phyloP scores from a whole-genome alignment of 2,797 vertebrate genomes.

The Ataeniobius toweri region DNA sequence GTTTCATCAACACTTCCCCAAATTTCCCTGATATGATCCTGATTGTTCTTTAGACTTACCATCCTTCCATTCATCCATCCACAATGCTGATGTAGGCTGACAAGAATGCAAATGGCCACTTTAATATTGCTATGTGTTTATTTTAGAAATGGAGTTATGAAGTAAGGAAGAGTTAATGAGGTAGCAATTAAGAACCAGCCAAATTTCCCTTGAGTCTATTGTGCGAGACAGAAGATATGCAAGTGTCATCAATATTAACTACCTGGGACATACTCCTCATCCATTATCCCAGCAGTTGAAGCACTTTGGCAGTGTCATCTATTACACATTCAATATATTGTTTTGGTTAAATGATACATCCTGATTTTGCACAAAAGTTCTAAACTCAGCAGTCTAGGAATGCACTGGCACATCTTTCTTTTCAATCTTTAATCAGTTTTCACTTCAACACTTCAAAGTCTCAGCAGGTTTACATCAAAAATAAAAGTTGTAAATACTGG shows the following conservation, averaged over 20 bases:
- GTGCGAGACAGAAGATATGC: neutral
- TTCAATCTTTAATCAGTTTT: constrained; percentile 21
- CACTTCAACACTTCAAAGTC: constrained; percentile 4
- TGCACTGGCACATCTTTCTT: neutral
- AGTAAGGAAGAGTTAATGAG: constrained; percentile 46
- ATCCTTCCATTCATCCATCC: constrained; percentile 14
- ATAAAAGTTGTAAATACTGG: neutral
- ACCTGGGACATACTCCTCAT: constrained; percentile 16
- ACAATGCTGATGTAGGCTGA: neutral
- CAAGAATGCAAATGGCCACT: neutral
- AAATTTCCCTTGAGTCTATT: constrained; percentile 6
- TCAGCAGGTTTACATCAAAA: neutral
- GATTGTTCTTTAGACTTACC: constrained; percentile 9
- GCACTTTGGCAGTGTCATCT: constrained; percentile 18
- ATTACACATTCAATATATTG: constrained; percentile 28
- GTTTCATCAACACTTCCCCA: constrained; percentile 2
- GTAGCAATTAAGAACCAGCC: constrained; percentile 50
- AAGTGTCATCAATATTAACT: constrained; percentile 6
- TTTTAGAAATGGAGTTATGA: constrained; percentile 42
- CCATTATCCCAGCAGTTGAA: constrained; percentile 39
- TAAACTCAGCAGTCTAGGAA: constrained; percentile 23
- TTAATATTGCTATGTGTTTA: constrained; percentile 27
- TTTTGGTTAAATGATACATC: constrained; percentile 7
- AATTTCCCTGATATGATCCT: constrained; percentile 13
- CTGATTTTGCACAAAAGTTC: constrained; percentile 8